A percentile compares a stretch with the other conserved stretches of the same genome.
These are phyloP conservation scores for Diorhabda sublineata DNA, from an alignment of 1,140 invertebrate species.

Conservation along the genomic window DNA sequence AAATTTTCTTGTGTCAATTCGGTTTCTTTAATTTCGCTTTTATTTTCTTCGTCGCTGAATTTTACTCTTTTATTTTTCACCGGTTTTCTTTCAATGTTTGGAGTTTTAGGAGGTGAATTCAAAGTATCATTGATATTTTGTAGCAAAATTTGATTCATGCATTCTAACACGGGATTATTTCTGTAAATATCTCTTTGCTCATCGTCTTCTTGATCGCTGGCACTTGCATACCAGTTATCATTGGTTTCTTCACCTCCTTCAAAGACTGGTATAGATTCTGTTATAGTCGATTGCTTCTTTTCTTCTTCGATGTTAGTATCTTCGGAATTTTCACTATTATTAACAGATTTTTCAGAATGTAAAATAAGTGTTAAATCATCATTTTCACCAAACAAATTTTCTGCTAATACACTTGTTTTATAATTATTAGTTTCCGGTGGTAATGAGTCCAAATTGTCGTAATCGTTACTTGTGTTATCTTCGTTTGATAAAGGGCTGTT, in stretches of 20 bases:
- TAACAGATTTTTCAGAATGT: constrained; percentile 17
- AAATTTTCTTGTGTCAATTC: constrained; percentile 29
- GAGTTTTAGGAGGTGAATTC: constrained; percentile 45
- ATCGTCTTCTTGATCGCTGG: constrained; percentile 65
- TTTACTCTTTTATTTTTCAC: constrained; percentile 43
- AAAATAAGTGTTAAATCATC: constrained; percentile 29
- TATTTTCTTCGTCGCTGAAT: constrained; percentile 43
- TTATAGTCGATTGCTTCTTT: constrained; percentile 33
- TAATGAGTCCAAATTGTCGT: constrained; percentile 54
- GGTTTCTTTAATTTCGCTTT: constrained; percentile 19
- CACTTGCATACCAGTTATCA: constrained; percentile 66
- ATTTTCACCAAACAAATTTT: constrained; percentile 47
- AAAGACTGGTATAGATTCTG: constrained; percentile 42
- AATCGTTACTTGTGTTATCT: constrained; percentile 50
- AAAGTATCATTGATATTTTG: constrained; percentile 50
- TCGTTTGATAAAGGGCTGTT: constrained; percentile 52
- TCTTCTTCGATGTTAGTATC: constrained; percentile 8
- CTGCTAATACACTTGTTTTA: constrained; percentile 56
- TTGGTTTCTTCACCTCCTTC: constrained; percentile 51
- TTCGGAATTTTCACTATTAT: constrained; percentile 5
- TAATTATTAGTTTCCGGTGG: constrained; percentile 52
- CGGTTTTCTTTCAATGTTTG: constrained; percentile 41
- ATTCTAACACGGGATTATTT: constrained; percentile 71
- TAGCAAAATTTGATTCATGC: constrained; percentile 71
- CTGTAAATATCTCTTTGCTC: constrained; percentile 60